Conservation (phyloP, 2,113 vertebrate species). For the Pseudolaguvia tuberculata region DNA sequence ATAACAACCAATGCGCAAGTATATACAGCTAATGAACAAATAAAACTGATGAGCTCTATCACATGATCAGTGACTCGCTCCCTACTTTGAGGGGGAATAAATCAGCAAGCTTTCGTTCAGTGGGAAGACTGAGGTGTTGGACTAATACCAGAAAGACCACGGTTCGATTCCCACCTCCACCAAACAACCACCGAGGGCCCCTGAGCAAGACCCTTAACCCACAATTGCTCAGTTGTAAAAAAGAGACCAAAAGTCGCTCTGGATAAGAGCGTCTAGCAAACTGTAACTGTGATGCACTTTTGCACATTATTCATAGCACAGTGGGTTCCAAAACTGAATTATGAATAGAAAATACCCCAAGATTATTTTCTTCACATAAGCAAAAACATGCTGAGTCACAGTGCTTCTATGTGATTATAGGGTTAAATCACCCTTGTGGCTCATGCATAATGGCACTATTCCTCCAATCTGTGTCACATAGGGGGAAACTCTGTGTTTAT, state of each 20-base stretch:
- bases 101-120: background rate
- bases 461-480: background rate
- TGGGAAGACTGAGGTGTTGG: too few species aligned
- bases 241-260: too few species aligned
- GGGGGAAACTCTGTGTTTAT: background rate
- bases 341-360: background rate
- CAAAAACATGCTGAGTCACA: conserved; percentile 35
- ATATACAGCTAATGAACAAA: background rate
- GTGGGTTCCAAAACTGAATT: conserved; percentile 1
- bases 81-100: background rate
- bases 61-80: conserved; percentile 8
- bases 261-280: too few species aligned
- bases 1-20: background rate
- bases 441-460: background rate
- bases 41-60: background rate
- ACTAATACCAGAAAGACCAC: too few species aligned
- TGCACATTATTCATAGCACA: background rate
- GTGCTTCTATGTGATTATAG: conserved; percentile 21
- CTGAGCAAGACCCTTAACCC: too few species aligned
- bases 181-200: too few species aligned
- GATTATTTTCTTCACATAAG: background rate
- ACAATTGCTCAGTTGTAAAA: too few species aligned
- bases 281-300: too few species aligned
- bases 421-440: conserved; percentile 12
- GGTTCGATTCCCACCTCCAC: too few species aligned